Conservation (phyloP, 2,888 invertebrate species). For the Eupithecia subumbrata region DNA sequence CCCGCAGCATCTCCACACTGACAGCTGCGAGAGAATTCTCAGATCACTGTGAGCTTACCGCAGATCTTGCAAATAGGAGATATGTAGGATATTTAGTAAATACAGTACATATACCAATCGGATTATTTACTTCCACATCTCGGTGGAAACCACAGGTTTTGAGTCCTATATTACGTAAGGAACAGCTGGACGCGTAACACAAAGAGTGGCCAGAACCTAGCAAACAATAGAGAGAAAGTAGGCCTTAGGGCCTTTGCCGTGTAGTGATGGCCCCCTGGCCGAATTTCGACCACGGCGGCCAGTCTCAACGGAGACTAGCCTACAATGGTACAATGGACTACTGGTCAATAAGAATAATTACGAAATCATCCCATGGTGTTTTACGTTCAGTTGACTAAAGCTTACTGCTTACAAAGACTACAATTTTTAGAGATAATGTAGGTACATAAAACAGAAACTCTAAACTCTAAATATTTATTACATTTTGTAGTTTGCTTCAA, state of each 20-base stretch:
- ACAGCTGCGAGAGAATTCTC: slow-evolving; percentile 60
- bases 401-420: background rate
- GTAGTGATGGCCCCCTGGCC: too few species aligned
- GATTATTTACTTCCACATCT: background rate
- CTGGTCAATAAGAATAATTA: too few species aligned
- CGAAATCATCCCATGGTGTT: too few species aligned
- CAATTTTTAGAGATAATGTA: background rate
- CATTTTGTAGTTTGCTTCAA: background rate
- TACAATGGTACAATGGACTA: too few species aligned
- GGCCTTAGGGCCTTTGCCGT: too few species aligned
- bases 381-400: too few species aligned
- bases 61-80: slow-evolving; percentile 43
- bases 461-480: background rate
- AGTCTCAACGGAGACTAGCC: too few species aligned
- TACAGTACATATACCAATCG: background rate
- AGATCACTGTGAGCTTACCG: slow-evolving; percentile 61
- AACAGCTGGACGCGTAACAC: too few species aligned
- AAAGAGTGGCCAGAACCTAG: background rate
- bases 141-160: background rate
- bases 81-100: slow-evolving; percentile 18
- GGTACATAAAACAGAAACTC: too few species aligned
- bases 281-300: too few species aligned
- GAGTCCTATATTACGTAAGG: background rate
- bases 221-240: background rate
- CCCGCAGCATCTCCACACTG: slow-evolving; percentile 49